Evolutionary conservation across 2,113 vertebrate species (phyloP).

Genomic region (Nannospalax galili): DNA sequence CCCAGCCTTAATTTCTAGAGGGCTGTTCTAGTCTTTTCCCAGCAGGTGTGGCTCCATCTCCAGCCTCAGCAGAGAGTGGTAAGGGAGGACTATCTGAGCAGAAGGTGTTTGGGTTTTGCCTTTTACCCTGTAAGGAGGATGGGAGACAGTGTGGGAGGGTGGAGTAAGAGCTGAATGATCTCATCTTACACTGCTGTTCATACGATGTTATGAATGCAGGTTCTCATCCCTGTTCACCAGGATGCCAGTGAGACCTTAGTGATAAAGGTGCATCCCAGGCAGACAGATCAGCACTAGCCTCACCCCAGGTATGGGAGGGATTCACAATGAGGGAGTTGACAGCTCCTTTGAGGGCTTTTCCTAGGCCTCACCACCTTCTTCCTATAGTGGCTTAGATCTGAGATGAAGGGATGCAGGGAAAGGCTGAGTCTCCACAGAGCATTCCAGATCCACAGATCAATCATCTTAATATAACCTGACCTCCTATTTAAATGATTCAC

Average conservation of each 20-base stretch:
- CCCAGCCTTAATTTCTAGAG: not conserved
- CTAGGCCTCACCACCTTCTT: not conserved
- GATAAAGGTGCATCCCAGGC: not conserved
- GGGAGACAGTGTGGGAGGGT: not conserved
- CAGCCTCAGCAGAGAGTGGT: not conserved
- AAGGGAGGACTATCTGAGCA: not conserved
- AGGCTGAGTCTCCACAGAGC: not conserved
- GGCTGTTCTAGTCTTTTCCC: not conserved
- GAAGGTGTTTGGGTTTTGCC: not conserved
- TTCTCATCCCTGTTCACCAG: not conserved
- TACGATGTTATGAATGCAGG: not conserved
- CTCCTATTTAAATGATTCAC: conserved; percentile 69
- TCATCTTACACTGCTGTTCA: not conserved
- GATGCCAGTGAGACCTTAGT: not conserved
- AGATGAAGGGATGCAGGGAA: not conserved
- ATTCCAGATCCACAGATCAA: conserved; percentile 26
- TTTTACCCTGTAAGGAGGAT: not conserved
- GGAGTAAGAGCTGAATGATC: not conserved
- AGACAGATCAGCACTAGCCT: too few species aligned
- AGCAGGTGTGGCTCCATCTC: not conserved
- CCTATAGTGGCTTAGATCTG: not conserved
- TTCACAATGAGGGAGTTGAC: not conserved
- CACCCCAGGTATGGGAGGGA: not conserved
- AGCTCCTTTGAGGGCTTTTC: not conserved
- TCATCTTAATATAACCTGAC: conserved; percentile 69